Conservation (phyloP, 2,113 vertebrate species). For the Ovibos moschatus region DNA sequence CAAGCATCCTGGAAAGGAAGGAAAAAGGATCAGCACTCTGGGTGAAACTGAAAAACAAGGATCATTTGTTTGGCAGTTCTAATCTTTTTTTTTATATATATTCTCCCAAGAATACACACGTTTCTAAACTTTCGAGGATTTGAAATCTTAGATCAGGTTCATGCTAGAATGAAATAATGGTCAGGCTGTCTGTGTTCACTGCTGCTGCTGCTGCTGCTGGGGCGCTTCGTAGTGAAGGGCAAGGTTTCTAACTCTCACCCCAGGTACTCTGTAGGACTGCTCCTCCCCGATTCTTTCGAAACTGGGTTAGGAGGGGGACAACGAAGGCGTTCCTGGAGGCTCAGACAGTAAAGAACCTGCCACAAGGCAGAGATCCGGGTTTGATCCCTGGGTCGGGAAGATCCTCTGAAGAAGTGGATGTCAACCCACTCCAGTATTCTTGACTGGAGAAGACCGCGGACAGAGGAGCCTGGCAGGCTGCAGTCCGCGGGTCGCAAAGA, state of each 20-base stretch:
- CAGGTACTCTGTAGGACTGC: neutral
- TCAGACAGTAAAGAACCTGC: neutral
- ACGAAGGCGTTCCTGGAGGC: neutral
- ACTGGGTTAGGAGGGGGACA: neutral
- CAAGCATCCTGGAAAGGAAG: neutral
- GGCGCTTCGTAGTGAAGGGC: no score
- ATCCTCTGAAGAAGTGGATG: neutral
- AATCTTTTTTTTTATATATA: neutral
- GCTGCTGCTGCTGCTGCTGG: no score
- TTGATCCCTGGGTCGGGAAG: neutral
- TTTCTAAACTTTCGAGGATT: neutral
- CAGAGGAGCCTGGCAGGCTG: neutral
- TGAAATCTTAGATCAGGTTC: neutral
- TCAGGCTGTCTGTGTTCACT: neutral
- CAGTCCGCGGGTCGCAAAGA: neutral
- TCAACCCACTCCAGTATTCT: neutral
- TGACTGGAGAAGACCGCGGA: neutral
- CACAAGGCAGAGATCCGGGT: neutral
- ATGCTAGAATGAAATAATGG: neutral
- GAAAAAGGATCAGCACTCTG: neutral
- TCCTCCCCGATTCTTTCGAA: neutral
- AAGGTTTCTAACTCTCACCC: neutral
- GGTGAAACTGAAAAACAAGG: neutral
- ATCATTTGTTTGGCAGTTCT: neutral
- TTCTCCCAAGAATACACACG: neutral